Conservation (phyloP, 2,888 invertebrate species). For the Carcina quercana region DNA sequence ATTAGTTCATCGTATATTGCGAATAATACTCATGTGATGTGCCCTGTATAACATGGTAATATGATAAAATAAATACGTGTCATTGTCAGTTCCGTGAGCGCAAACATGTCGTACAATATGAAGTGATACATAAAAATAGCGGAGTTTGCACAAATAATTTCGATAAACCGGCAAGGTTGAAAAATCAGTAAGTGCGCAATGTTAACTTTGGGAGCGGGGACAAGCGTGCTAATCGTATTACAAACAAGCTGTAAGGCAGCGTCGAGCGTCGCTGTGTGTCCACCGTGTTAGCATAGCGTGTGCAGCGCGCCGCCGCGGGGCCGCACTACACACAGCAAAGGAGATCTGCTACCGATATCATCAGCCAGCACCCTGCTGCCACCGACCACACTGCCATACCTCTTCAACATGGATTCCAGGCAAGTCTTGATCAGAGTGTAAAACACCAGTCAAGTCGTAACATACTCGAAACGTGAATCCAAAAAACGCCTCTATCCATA, state of each 20-base stretch:
- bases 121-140: constrained; percentile 35
- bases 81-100: constrained; percentile 21
- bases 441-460: no score
- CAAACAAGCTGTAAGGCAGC: constrained; percentile 57
- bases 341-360: constrained; percentile 31
- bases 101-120: constrained; percentile 30
- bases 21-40: constrained; percentile 16
- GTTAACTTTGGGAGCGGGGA: constrained; percentile 60
- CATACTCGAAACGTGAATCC: no score
- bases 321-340: constrained; percentile 46
- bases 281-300: constrained; percentile 52
- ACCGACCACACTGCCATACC: constrained; percentile 23
- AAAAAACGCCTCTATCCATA: no score
- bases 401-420: constrained; percentile 57
- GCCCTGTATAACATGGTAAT: constrained; percentile 15
- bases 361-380: constrained; percentile 27
- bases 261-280: constrained; percentile 48
- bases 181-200: constrained; percentile 65
- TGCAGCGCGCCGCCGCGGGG: constrained; percentile 31
- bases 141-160: constrained; percentile 49
- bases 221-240: constrained; percentile 60
- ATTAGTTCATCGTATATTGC: constrained; percentile 7
- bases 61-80: constrained; percentile 18
- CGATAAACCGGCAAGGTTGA: constrained; percentile 47
- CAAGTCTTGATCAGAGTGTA: constrained; percentile 24